phyloP scores from a whole-genome alignment of 2,888 invertebrate species.

The Epinotia ramella region DNA sequence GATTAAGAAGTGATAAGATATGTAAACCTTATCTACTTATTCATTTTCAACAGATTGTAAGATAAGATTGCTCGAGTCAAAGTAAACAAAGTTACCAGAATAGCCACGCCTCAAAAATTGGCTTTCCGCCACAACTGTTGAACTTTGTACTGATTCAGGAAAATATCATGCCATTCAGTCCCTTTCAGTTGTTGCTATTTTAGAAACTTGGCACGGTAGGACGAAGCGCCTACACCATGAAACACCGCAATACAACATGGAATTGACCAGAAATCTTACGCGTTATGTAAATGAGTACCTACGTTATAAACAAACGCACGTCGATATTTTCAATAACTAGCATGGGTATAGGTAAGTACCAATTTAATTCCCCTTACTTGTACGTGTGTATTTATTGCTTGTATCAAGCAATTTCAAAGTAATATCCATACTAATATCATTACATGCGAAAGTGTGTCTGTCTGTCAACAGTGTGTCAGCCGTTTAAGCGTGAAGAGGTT shows the following conservation, averaged over 20 bases:
- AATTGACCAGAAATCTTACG: slow-evolving; percentile 20
- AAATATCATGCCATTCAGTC: slow-evolving; percentile 69
- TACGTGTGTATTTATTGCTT: background rate
- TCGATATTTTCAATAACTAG: background rate
- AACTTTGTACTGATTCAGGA: slow-evolving; percentile 82
- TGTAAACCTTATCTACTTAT: slow-evolving; percentile 22
- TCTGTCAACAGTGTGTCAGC: too few relatives aligned
- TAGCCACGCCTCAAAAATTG: slow-evolving; percentile 63
- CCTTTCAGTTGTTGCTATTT: slow-evolving; percentile 78
- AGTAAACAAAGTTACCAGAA: slow-evolving; percentile 58
- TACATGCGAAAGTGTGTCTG: too few relatives aligned
- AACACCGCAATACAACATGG: slow-evolving; percentile 37
- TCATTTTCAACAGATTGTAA: slow-evolving; percentile 33
- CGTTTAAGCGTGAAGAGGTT: too few relatives aligned
- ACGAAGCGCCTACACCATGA: slow-evolving; percentile 48
- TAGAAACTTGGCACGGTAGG: slow-evolving; percentile 67
- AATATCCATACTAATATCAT: too few relatives aligned
- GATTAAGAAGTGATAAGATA: slow-evolving; percentile 20
- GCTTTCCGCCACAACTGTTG: slow-evolving; percentile 74
- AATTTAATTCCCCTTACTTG: background rate
- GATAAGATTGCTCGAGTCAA: slow-evolving; percentile 36
- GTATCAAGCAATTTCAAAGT: background rate
- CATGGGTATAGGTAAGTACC: background rate
- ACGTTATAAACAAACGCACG: background rate
- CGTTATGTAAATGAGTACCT: background rate